A percentile compares a stretch with the other conserved stretches of the same genome.
Conservation (phyloP, 2,797 vertebrate species). For the Lagodon rhomboides region DNA sequence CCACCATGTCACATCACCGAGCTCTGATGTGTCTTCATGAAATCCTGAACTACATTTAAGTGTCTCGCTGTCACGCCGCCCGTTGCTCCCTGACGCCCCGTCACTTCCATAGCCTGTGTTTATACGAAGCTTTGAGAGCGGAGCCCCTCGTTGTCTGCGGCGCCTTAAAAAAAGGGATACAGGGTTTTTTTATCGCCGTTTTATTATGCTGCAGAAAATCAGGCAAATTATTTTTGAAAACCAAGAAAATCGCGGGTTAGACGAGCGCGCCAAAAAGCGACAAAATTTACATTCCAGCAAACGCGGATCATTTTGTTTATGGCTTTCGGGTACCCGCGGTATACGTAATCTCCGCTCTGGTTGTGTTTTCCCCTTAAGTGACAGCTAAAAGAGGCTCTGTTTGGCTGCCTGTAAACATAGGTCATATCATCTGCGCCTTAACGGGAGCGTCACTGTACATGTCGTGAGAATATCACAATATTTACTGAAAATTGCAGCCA, state of each 20-base stretch:
- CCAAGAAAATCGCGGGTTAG: slow-evolving; percentile 31
- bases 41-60: slow-evolving; percentile 41
- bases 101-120: slow-evolving; percentile 19
- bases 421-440: slow-evolving; percentile 18
- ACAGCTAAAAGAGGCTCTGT: slow-evolving; percentile 26
- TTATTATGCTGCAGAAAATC: slow-evolving; percentile 15
- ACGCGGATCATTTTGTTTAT: slow-evolving; percentile 47
- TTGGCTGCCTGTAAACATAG: slow-evolving; percentile 17
- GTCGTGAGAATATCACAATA: slow-evolving; percentile 29
- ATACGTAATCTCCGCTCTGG: slow-evolving; percentile 35
- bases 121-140: slow-evolving; percentile 3
- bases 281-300: slow-evolving; percentile 24
- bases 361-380: slow-evolving; percentile 51
- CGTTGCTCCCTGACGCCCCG: slow-evolving; percentile 10
- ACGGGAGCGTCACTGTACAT: slow-evolving; percentile 20
- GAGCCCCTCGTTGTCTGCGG: not conserved
- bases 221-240: slow-evolving; percentile 25
- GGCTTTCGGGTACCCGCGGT: slow-evolving; percentile 53
- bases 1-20: slow-evolving; percentile 21
- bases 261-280: slow-evolving; percentile 42
- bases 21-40: slow-evolving; percentile 37
- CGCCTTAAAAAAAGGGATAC: not conserved
- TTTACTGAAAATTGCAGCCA: slow-evolving; percentile 23
- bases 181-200: not conserved
- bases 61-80: slow-evolving; percentile 34